Evolutionary conservation across 2,797 vertebrate species (phyloP), one percentile per base, ranked within the genome.

Genomic region (Arrhamphus sclerolepis): DNA sequence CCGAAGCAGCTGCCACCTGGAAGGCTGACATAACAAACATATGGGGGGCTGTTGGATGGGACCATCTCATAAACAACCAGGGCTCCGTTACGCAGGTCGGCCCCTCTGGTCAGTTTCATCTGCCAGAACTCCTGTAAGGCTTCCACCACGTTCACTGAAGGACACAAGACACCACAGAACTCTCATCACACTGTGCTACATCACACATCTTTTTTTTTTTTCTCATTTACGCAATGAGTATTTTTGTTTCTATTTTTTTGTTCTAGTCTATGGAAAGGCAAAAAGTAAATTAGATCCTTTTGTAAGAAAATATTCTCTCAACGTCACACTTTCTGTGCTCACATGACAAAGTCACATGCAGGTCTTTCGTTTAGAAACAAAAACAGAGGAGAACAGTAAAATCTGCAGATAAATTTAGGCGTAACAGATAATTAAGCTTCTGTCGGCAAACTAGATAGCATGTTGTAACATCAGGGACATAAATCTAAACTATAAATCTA

Each of bases 71-170:
- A 99, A 17, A 99, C 97, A 39, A 99, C 97, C 1, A 99, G 87
- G 0, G 97, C 97, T 0, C 97, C 97, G 0, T 98, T 98, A 16
- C 95, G 92, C 77, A 99, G 87, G 52, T 99, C 97, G 0, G 97
- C 97, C 0, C 97, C 97, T 6, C 97, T 92, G 0, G 94, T 96
- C 71, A 96, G 94, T 77, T 99, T 99, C 97, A 99, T 98, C 93
- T 99, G 97, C 97, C 97, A 99, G 78, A 99, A 99, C 75, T 99
- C 97, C 91, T 99, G 97, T 11, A 99, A 89, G 1, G 97, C 97
- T 68, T 98, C 97, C 90, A 99, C 97, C 53, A 99, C 97, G 1
- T 99, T 99, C 66, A 99, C 97, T 98, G 77, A 20, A 66, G 47
- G 31, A 40, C 31, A 58, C 17, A 86, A n/a, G 11, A 61, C 34